phyloP scores from a whole-genome alignment of 2,888 invertebrate genomes.

The Apamea crenata region DNA sequence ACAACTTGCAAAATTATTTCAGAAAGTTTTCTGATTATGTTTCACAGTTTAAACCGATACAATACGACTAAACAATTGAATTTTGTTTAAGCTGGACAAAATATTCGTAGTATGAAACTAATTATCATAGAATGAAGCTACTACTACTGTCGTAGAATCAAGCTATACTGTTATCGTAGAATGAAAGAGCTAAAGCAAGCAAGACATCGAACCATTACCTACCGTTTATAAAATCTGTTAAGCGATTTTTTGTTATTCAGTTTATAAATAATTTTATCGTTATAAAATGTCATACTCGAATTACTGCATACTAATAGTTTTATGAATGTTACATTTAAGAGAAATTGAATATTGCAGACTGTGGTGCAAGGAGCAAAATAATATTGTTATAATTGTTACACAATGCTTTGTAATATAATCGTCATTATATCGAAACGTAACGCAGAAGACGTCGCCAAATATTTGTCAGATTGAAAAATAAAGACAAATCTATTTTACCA shows the following conservation, averaged over 20 bases:
- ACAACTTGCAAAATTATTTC: slow-evolving; percentile 20
- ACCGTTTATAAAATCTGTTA: background rate
- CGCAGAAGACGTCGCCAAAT: background rate
- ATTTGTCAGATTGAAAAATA: background rate
- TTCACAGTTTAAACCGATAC: background rate
- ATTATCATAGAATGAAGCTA: background rate
- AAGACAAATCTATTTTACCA: background rate
- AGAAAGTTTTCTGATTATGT: slow-evolving; percentile 12
- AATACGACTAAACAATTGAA: background rate
- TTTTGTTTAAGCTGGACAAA: background rate
- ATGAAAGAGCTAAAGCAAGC: background rate
- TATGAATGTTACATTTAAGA: background rate
- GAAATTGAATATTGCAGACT: slow-evolving; percentile 7
- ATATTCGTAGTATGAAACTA: background rate
- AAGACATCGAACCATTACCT: background rate
- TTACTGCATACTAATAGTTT: slow-evolving; percentile 4
- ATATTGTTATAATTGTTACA: background rate
- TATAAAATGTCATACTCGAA: background rate
- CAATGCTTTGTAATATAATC: background rate
- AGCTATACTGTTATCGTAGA: background rate
- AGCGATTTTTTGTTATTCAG: background rate
- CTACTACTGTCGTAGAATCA: background rate
- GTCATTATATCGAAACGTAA: background rate
- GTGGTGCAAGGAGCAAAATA: slow-evolving; percentile 5
- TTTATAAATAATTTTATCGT: background rate